These are phyloP conservation scores for Esox masquinongy DNA, from an alignment of 2,797 vertebrate genomes.

Conservation along the genomic window DNA sequence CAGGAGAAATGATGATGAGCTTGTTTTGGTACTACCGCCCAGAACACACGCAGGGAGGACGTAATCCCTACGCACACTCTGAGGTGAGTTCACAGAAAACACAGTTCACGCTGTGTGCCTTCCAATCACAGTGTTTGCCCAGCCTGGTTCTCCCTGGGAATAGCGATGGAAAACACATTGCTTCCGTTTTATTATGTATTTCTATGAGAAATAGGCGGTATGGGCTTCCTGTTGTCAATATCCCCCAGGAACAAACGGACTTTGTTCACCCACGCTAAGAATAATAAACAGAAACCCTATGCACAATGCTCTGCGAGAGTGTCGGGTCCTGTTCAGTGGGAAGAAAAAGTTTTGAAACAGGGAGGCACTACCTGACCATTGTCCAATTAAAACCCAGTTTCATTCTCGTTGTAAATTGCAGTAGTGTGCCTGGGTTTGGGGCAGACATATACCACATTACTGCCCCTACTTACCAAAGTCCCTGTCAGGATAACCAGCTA, in stretches of 20 bases:
- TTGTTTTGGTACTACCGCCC: slow-evolving; percentile 99
- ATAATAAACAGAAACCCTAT: slow-evolving; percentile 41
- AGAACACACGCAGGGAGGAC: slow-evolving; percentile 97
- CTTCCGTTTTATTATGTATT: neutral
- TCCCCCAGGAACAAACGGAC: slow-evolving; percentile 48
- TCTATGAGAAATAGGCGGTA: slow-evolving; percentile 30
- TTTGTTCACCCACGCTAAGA: slow-evolving; percentile 49
- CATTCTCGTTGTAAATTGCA: neutral
- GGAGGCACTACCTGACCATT: neutral
- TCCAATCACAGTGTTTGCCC: neutral
- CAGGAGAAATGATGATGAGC: slow-evolving; percentile 99
- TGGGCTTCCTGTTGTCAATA: slow-evolving; percentile 52
- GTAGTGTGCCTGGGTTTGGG: neutral
- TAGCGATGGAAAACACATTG: neutral
- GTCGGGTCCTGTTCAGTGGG: neutral
- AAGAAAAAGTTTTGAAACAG: neutral
- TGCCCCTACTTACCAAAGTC: neutral
- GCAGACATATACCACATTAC: neutral
- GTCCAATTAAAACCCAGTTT: neutral
- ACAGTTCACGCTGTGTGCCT: neutral
- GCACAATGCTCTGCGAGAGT: neutral
- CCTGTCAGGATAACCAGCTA: neutral
- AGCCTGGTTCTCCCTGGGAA: neutral
- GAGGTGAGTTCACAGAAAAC: slow-evolving; percentile 80
- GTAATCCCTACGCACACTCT: slow-evolving; percentile 89